Evolutionary conservation across 2,888 invertebrate species (phyloP), one percentile per base, ranked within the genome.

Genomic region (Patella pellucida): DNA sequence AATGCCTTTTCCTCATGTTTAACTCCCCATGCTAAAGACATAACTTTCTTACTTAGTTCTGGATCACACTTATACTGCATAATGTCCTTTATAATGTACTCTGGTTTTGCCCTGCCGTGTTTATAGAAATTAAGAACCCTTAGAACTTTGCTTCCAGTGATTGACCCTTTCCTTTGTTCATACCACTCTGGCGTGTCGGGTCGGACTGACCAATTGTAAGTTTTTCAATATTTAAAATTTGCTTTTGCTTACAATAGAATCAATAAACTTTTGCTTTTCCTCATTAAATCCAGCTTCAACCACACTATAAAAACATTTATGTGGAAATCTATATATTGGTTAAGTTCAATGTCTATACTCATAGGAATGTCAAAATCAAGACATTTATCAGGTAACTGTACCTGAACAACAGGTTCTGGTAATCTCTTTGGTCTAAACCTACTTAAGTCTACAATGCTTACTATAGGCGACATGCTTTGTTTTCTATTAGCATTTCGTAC

Each of bases 171-270:
- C 15, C 74, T 31, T 16, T 74, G 74, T 3, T 50, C 11, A 72
- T 71, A 77, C 77, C 77, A 77, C 52, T 74, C 77, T 15, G 67
- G 50, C 52, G 56, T 68, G 15, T 27, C 27, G 27, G 27, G 15
- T 27, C 27, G 27, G 27, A 27, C 27, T 27, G 27, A 27, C 27
- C 27, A 27, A 27, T 27, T 27, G 27, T 27, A 27, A 27, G 27
- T 27, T 27, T 27, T 27, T 27, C 27, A 27, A 27, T 27, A 27
- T 3, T n/a, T n/a, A n/a, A n/a, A 27, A 27, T 27, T 27, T 27
- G 27, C 27, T 27, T 27, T 27, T 27, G 27, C 3, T 27, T 27
- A 27, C 27, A 27, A 27, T 3, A 27, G 27, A 27, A 27, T 2
- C 27, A 27, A 27, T 27, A 27, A 27, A 27, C 27, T 3, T 27